Percentiles rank a stretch among this genome's conserved stretches.
phyloP scores from a whole-genome alignment of 2,888 invertebrate genomes.

The Orthonychiurus folsomi region DNA sequence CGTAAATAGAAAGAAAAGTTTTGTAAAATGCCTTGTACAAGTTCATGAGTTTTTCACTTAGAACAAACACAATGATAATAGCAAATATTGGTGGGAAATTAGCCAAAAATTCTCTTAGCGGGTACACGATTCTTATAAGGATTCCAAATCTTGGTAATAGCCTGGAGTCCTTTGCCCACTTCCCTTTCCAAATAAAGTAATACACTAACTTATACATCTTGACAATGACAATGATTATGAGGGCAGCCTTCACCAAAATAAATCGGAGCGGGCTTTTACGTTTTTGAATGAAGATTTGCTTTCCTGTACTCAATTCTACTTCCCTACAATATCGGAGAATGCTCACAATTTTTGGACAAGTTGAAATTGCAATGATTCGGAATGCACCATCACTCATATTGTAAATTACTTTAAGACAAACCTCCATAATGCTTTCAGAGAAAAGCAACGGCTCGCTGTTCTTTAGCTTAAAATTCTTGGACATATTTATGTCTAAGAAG shows the following conservation, averaged over 20 bases:
- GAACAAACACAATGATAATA: not conserved
- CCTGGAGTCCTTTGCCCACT: not conserved
- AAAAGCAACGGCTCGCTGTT: not conserved
- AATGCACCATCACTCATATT: not conserved
- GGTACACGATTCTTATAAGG: no score
- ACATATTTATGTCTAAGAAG: not conserved
- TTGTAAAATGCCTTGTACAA: not conserved
- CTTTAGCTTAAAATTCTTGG: not conserved
- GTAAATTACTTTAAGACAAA: not conserved
- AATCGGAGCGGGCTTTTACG: not conserved
- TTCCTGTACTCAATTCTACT: not conserved
- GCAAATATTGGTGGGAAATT: not conserved
- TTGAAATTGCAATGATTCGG: not conserved
- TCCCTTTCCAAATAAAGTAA: not conserved
- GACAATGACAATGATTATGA: not conserved
- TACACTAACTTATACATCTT: not conserved
- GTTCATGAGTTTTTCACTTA: not conserved
- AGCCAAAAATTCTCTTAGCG: not conserved
- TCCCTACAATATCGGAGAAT: not conserved
- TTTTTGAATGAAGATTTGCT: no score
- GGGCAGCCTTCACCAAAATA: no score
- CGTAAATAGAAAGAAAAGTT: no score
- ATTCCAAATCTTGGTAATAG: not conserved
- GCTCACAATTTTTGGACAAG: not conserved
- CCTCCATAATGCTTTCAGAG: not conserved